Base-by-base conservation (phyloP, 2,113 vertebrate genomes). In the Pollachius pollachius region DNA sequence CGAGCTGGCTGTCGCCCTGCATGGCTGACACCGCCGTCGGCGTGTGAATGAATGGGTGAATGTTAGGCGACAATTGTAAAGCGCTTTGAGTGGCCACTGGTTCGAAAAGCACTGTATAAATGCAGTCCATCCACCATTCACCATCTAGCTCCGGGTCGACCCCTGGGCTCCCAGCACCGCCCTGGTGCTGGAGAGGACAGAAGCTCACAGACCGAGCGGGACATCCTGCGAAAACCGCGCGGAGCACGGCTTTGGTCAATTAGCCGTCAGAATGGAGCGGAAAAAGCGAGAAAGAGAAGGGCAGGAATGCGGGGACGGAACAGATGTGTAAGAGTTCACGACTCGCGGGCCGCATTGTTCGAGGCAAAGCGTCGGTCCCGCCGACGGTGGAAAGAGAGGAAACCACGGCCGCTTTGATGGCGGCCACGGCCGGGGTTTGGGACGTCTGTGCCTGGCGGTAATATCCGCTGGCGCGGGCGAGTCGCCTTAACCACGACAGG, bases 321-420 rank as follows among this genome's bases (percentile, higher is more conserved):
- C 65, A 65, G 71, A 81, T 67, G 68, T 65, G 74, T 71, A 64
- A 65, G 54, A 81, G 68, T 77, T 78, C 75, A 83, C 23, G 65
- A 79, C 74, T 73, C 19, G 60, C 57, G 65, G 61, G 25, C 76
- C 64, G 62, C 13, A 67, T 69, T 81, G 71, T 86, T 81, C 76
- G 71, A 67, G 68, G 54, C 25, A 64, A 82, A 81, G 72, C 68
- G 58, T 19, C 59, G 66, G 56, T 75, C 84, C 81, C 81, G 78
- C 30, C 63, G 78, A 70, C 13, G 67, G 58, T 70, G 82, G 81
- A 87, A 85, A 86, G 68, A 74, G 81, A 68, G 67, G 77, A 48
- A 48, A 74, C 69, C 82, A 81, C 71, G 75, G 62, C 11, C 76
- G 68, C 78, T 88, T 87, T 84, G 87, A 89, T 80, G 79, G 78